phyloP scores from a whole-genome alignment of 2,888 invertebrate species.

The Drosophila helvetica region DNA sequence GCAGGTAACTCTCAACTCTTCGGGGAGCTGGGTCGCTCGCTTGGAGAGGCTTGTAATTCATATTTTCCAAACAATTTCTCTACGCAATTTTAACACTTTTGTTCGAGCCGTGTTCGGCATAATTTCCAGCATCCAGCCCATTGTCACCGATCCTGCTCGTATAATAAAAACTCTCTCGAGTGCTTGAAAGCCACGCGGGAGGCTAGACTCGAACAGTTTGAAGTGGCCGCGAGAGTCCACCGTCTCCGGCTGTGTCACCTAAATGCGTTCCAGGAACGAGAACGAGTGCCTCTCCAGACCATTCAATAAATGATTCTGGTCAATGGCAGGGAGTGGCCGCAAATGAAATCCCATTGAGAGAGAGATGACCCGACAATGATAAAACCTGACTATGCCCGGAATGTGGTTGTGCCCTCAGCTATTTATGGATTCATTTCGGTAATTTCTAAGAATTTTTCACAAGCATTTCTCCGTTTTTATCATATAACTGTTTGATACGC shows the following conservation, averaged over 20 bases:
- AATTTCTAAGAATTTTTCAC: constrained; percentile 12
- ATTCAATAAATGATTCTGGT: constrained; percentile 47
- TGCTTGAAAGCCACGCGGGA: constrained; percentile 43
- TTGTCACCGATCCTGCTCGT: constrained; percentile 41
- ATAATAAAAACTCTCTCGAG: constrained; percentile 39
- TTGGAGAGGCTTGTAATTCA: constrained; percentile 68
- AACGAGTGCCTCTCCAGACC: constrained; percentile 20
- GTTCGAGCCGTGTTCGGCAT: constrained; percentile 49
- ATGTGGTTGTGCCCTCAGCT: constrained; percentile 21
- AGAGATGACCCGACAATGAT: constrained; percentile 37
- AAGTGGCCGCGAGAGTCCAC: constrained; percentile 51
- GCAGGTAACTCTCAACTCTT: constrained; percentile 44
- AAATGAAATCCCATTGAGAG: constrained; percentile 45
- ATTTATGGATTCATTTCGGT: constrained; percentile 9
- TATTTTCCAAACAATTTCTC: constrained; percentile 75
- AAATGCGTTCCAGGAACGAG: constrained; percentile 49
- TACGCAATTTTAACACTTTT: constrained; percentile 76
- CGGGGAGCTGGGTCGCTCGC: constrained; percentile 20
- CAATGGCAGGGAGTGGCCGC: constrained; percentile 46
- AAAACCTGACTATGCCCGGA: constrained; percentile 25
- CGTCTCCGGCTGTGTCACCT: constrained; percentile 35
- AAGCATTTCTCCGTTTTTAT: constrained; percentile 2
- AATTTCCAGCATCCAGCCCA: constrained; percentile 53
- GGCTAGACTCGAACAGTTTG: constrained; percentile 41
- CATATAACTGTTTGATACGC: constrained; percentile 12